A percentile compares a stretch with the other conserved stretches of the same genome.
phyloP scores from a whole-genome alignment of 2,113 vertebrate species.

The Sialia sialis region DNA sequence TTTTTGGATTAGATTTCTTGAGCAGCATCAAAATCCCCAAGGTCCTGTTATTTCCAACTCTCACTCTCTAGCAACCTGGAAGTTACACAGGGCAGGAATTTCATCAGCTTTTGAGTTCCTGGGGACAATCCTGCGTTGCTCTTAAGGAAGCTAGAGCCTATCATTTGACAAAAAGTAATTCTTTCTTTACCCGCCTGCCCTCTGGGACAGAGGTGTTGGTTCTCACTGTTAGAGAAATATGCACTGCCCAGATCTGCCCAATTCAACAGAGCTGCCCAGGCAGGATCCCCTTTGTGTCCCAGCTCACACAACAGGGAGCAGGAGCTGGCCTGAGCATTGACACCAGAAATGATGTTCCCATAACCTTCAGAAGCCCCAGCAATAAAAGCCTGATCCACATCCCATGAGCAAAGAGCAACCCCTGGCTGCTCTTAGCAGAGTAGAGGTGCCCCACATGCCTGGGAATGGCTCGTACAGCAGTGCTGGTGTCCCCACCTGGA shows the following conservation, averaged over 20 bases:
- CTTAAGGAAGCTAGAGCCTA: neutral
- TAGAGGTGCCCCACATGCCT: fast-evolving
- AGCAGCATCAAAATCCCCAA: neutral
- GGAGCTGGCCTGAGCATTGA: neutral
- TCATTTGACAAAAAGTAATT: neutral
- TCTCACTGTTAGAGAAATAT: neutral
- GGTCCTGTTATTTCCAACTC: constrained; percentile 13
- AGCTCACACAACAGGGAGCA: neutral
- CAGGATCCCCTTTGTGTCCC: neutral
- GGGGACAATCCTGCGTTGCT: neutral
- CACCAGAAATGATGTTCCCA: neutral
- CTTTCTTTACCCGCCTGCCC: neutral
- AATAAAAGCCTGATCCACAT: neutral
- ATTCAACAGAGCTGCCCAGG: neutral
- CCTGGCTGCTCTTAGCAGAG: fast-evolving
- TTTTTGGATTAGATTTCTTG: neutral
- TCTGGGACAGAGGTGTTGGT: neutral
- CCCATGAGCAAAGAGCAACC: neutral
- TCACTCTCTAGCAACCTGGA: neutral
- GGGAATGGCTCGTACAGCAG: fast-evolving
- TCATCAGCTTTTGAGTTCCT: neutral
- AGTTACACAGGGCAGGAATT: neutral
- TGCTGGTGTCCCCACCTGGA: neutral
- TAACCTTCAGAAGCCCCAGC: neutral
- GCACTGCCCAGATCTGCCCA: neutral